These are phyloP conservation scores for Lydus trimaculatus DNA, from an alignment of 2,888 invertebrate species.

Conservation along the genomic window DNA sequence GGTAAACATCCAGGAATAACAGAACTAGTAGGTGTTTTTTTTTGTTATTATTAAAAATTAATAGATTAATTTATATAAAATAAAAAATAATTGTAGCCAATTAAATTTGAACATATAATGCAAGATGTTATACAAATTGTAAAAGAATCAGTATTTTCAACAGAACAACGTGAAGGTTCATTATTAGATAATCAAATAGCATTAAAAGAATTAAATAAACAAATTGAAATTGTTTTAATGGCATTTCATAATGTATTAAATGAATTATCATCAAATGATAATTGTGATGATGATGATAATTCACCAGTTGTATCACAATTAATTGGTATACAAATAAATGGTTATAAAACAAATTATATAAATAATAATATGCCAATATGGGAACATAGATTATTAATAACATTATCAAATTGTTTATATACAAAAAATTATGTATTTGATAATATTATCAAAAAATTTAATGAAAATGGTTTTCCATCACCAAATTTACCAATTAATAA, in stretches of 20 bases:
- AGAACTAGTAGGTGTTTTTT: slow-evolving; percentile 69
- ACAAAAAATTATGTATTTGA: slow-evolving; percentile 78
- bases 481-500: slow-evolving; percentile 75
- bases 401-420: slow-evolving; percentile 88
- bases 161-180: slow-evolving; percentile 71
- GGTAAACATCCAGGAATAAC: slow-evolving; percentile 83
- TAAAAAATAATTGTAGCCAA: slow-evolving; percentile 72
- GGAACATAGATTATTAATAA: slow-evolving; percentile 84
- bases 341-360: slow-evolving; percentile 48
- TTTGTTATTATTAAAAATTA: no score
- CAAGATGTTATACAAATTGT: slow-evolving; percentile 75
- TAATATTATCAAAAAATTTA: slow-evolving; percentile 73
- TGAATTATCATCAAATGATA: slow-evolving; percentile 75
- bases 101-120: slow-evolving; percentile 75
- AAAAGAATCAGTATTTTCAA: slow-evolving; percentile 74
- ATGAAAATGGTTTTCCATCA: slow-evolving; percentile 73
- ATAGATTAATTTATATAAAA: slow-evolving; percentile 28
- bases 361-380: slow-evolving; percentile 65
- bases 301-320: slow-evolving; percentile 69
- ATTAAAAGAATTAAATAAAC: slow-evolving; percentile 61
- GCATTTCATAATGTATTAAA: slow-evolving; percentile 74
- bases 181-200: slow-evolving; percentile 65
- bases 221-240: slow-evolving; percentile 68
- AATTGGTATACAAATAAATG: slow-evolving; percentile 66
- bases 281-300: slow-evolving; percentile 67